phyloP scores from a whole-genome alignment of 2,113 vertebrate genomes.

The Tauraco erythrolophus region DNA sequence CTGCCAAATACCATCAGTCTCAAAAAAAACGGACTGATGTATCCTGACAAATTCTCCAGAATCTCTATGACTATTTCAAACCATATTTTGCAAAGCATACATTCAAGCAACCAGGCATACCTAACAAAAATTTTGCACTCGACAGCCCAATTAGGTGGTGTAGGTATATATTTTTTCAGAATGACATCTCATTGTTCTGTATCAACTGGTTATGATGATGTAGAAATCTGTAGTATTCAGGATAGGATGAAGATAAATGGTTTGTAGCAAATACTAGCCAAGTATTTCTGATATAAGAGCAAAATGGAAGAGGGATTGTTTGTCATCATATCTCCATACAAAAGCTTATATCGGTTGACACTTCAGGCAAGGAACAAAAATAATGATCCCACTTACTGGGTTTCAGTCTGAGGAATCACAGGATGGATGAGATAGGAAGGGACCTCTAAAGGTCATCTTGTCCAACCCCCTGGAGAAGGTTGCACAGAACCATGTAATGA shows the following conservation, averaged over 20 bases:
- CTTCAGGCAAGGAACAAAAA: neutral
- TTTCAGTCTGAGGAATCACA: neutral
- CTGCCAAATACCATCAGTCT: slow-evolving; percentile 17
- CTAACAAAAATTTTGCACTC: neutral
- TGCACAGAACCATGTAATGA: neutral
- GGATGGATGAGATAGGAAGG: neutral
- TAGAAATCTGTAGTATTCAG: neutral
- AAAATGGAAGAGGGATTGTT: rapidly evolving
- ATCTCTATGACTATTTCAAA: neutral
- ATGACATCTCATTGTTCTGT: neutral
- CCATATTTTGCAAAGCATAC: neutral
- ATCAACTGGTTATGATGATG: neutral
- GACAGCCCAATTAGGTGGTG: neutral
- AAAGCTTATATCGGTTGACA: neutral
- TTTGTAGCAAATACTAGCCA: neutral
- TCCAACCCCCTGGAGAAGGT: rapidly evolving
- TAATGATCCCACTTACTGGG: neutral
- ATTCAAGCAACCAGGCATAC: neutral
- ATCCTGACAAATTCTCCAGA: neutral
- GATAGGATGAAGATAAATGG: neutral
- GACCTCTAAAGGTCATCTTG: neutral
- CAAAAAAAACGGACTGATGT: slow-evolving; percentile 3
- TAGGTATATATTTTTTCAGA: neutral
- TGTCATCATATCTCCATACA: neutral
- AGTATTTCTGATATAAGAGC: neutral